Evolutionary conservation across 2,113 vertebrate species (phyloP), one percentile per base, ranked within the genome.

Genomic region (Pollimyrus isidori): DNA sequence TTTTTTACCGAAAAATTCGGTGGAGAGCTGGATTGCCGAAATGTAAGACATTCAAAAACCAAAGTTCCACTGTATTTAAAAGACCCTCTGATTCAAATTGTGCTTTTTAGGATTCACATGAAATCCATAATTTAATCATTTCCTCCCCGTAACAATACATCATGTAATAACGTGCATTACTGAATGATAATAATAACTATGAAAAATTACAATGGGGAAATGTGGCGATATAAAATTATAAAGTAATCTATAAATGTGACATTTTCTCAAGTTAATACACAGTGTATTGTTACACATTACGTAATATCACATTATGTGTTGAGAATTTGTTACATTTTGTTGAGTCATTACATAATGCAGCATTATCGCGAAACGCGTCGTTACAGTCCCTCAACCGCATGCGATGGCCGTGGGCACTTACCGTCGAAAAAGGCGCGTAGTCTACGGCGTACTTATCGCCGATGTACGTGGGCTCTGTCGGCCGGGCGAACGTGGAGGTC

Each of bases 401-500:
- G n/a, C 9, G n/a, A 26, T 1, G 7, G 1, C 58, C 1, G 26
- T 2, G 62, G 3, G 3, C 15, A 92, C 94, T 94, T 89, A 96
- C 95, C 0, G 92, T 93, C 83, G 89, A 93, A 4, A 58, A 87
- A 0, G 91, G 87, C 48, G 90, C 0, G 0, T 93, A 87, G 13
- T 95, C 95, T 0, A 15, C 92, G 50, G 89, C 90, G 86, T 97
- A 96, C 0, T 6, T 5, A 85, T 96, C 96, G 26, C 96, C 96
- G 4, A 95, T 92, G 92, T 91, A 96, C 3, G 93, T 73, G 0
- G 91, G 83, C 26, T 93, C 91, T 0, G 91, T 94, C 0, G 91
- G 35, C 11, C 39, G 9, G 42, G 5, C 17, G 1, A 82, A 21
- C 42, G 4, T 19, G 0, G 46, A 1, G 19, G 50, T 2, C 62